phyloP scores from a whole-genome alignment of 2,113 vertebrate species.

The Colinus virginianus region DNA sequence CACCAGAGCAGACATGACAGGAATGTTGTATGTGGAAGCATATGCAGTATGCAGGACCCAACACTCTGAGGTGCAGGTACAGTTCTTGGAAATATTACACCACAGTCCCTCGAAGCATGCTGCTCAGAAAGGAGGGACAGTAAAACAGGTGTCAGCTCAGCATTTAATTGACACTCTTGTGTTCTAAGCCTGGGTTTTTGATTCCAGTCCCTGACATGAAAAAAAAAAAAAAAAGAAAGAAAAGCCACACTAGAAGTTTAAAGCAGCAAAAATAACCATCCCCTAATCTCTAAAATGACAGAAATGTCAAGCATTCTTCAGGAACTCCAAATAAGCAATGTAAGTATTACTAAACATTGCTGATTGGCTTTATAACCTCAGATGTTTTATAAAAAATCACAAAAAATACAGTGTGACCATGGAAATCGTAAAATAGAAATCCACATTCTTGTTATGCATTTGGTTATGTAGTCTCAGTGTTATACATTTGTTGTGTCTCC shows the following conservation, averaged over 20 bases:
- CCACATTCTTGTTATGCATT: background rate
- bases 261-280: background rate
- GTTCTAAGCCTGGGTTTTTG: background rate
- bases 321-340: background rate
- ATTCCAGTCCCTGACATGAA: background rate
- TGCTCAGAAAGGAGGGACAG: background rate
- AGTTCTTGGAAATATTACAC: background rate
- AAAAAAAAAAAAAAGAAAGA: background rate
- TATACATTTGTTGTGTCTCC: background rate
- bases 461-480: background rate
- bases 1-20: background rate
- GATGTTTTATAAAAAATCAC: background rate
- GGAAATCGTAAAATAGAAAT: background rate
- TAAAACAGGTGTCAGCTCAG: background rate
- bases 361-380: background rate
- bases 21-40: background rate
- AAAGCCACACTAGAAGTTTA: background rate
- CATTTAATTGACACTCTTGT: background rate
- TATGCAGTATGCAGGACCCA: background rate
- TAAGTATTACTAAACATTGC: background rate
- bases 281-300: background rate
- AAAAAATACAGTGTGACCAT: background rate
- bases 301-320: background rate
- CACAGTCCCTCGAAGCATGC: background rate
- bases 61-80: background rate